These are phyloP conservation scores for Melanostoma mellinum DNA, from an alignment of 2,888 invertebrate genomes.

Conservation along the genomic window DNA sequence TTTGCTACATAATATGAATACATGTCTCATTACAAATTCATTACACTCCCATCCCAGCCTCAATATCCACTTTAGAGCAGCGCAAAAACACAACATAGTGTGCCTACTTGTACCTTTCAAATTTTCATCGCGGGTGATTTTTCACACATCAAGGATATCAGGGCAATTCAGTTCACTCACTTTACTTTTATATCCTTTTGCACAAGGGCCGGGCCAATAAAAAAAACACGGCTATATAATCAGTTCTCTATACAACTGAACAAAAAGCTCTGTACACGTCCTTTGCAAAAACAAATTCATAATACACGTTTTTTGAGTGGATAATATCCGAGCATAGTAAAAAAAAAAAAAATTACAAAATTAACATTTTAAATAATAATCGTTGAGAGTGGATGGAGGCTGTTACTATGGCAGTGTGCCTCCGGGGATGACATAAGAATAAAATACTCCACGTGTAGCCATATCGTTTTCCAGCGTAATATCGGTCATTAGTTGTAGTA, in stretches of 20 bases:
- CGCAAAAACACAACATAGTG: not conserved
- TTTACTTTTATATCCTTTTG: not conserved
- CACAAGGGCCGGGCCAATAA: conserved; percentile 9
- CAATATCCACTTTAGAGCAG: not conserved
- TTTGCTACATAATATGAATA: conserved; percentile 16
- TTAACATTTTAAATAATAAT: conserved; percentile 63
- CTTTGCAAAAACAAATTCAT: conserved; percentile 42
- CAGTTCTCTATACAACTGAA: conserved; percentile 5
- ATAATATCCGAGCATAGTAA: conserved; percentile 33
- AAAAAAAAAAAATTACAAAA: conserved; percentile 40
- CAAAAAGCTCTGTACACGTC: conserved; percentile 17
- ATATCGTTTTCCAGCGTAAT: conserved; percentile 12
- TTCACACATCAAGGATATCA: conserved; percentile 48
- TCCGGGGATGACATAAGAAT: not conserved
- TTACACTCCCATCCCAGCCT: conserved; percentile 15
- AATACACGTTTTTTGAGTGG: conserved; percentile 52
- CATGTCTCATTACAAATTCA: conserved; percentile 49
- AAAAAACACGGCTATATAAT: not conserved
- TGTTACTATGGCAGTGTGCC: not conserved
- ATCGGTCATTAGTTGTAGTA: conserved; percentile 42
- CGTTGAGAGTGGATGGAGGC: conserved; percentile 30
- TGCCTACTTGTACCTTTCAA: conserved; percentile 5
- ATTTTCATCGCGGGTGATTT: conserved; percentile 39
- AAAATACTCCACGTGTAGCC: conserved; percentile 15
- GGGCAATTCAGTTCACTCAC: conserved; percentile 24